Evolutionary conservation across 2,888 invertebrate species (phyloP), one percentile per base, ranked within the genome.

Genomic region (Tetramorium bicarinatum): DNA sequence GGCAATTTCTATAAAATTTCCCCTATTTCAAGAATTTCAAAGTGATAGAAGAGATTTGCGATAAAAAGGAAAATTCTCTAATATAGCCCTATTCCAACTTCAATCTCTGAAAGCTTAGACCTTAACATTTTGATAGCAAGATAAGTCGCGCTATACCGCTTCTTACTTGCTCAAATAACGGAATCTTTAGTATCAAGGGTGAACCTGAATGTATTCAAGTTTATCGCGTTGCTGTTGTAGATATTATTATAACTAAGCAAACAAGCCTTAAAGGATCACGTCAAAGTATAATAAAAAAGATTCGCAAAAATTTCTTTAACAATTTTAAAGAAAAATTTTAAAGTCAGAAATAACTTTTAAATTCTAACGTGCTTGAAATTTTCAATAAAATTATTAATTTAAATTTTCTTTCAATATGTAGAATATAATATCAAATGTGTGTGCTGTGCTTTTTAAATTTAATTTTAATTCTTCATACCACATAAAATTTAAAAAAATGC

Each of bases 141-240:
- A 13, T 38, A 52, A 38, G 15, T 11, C 41, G 25, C n/a, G 41
- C 1, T 38, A 38, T 38, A 54, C n/a, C 52, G n/a, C 66, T 64
- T 64, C 34, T 76, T 38, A 52, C 21, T 52, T 49, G 41, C 25
- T 54, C 13, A 77, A 29, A 41, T 66, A 66, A 77, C 8, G 29
- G 4, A 54, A 54, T 66, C n/a, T 54, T 66, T 1, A 21, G 9
- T 8, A 13, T 25, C 6, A 54, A 41, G 21, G 13, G 18, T 64
- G 25, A 76, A 25, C 13, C 4, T 4, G 29, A 34, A 4, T 3
- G 15, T 6, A 54, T 66, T 41, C 13, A 11, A 66, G n/a, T 76
- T 54, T 1, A 76, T 38, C 18, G 15, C 29, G n/a, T 6, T 2
- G 13, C 41, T 74, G 44, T 44, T 29, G 15, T 15, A 25, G 18